Evolutionary conservation across 2,113 vertebrate genomes (phyloP), one percentile per base, ranked within the genome.

Genomic region (Vulpes lagopus): DNA sequence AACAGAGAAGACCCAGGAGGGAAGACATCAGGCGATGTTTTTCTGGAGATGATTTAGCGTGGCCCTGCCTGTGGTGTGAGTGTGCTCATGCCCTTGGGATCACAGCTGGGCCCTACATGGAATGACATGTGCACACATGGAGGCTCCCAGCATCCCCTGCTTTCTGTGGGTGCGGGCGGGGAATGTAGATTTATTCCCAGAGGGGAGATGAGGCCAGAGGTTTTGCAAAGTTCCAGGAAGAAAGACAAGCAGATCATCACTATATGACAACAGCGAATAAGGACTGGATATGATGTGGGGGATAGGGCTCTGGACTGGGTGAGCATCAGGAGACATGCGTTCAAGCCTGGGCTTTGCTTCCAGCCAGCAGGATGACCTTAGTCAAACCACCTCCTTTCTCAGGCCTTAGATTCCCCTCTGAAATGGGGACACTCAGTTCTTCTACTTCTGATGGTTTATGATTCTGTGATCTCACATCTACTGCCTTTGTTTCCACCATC

Each of bases 151-250:
- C 71, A 85, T 62, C 1, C 71, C 30, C 43, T 53, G 83, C 74
- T 84, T 55, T 65, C 86, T 55, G 51, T 90, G 95, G 95, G 76
- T 98, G 96, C 76, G 59, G 60, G 49, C 0, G 0, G 55, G 27
- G 82, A 78, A 43, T 35, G 11, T 32, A 49, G 83, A 17, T 71
- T 73, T 78, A 35, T 35, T 88, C 79, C 71, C 83, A 82, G 73
- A 82, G 53, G 51, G 43, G 38, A 49, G 8, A 78, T 3, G 79
- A 71, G 65, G 62, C 38, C 81, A 93, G 76, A 30, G 35, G 32
- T 71, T 96, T 91, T 32, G 59, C 49, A 73, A 65, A 94, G n/a
- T 65, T 81, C 90, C 1, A 3, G 35, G 59, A 92, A 91, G 85
- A 49, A n/a, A 94, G 88, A 78, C 59, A 64, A 90, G 49, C 87